Evolutionary conservation across 1,140 invertebrate species (phyloP).

Genomic region (Temnothorax nylanderi): DNA sequence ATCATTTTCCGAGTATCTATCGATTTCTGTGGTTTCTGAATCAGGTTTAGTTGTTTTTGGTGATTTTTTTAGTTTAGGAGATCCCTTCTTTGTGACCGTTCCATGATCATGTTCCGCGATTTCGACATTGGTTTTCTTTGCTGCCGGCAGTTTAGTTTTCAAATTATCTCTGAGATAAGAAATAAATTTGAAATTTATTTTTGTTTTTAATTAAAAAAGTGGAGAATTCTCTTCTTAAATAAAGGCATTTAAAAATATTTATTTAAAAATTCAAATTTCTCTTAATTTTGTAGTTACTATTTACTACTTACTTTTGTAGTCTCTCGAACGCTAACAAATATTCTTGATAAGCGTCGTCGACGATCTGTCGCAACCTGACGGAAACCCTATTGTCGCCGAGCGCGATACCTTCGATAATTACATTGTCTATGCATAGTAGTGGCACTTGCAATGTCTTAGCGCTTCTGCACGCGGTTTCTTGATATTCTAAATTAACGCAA

Average conservation of each 20-base stretch:
- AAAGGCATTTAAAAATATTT: neutral
- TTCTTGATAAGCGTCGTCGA: slow-evolving; percentile 72
- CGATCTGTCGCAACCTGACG: slow-evolving; percentile 62
- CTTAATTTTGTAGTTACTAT: slow-evolving; percentile 24
- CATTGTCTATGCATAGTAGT: slow-evolving; percentile 72
- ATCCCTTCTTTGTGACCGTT: neutral
- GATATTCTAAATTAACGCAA: slow-evolving; percentile 70
- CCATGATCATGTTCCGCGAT: neutral
- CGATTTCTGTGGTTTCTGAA: neutral
- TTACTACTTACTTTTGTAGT: slow-evolving; percentile 9
- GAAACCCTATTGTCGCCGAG: slow-evolving; percentile 54
- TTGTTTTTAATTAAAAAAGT: neutral
- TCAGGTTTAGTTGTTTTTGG: neutral
- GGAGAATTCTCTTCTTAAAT: neutral
- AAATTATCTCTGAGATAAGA: slow-evolving; percentile 2
- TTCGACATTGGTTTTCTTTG: neutral
- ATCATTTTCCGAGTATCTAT: neutral
- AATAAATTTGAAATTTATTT: neutral
- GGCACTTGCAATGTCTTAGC: slow-evolving; percentile 70
- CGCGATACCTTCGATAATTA: slow-evolving; percentile 70
- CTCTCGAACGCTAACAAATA: slow-evolving; percentile 1
- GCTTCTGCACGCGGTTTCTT: slow-evolving; percentile 74
- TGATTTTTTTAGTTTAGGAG: neutral
- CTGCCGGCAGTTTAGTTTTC: neutral
- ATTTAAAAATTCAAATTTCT: neutral